Percentiles rank a stretch among this genome's conserved stretches.
phyloP scores from a whole-genome alignment of 2,113 vertebrate genomes.

The Cryptotis parvus region DNA sequence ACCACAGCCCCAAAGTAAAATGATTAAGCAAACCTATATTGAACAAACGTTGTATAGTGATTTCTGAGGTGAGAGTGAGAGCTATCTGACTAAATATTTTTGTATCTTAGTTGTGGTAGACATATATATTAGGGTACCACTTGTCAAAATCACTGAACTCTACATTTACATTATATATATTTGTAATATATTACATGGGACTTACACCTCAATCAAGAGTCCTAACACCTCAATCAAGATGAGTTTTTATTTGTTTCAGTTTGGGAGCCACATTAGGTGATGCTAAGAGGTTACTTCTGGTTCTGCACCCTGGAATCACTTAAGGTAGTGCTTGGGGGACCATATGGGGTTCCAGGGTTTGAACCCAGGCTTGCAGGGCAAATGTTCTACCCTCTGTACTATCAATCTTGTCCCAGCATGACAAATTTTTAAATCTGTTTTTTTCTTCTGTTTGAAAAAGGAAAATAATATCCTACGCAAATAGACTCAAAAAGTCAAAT shows the following conservation, averaged over 20 bases:
- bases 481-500: background rate
- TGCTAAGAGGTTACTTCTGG: too few relatives aligned
- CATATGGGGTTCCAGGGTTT: too few relatives aligned
- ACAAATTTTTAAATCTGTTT: background rate
- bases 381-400: too few relatives aligned
- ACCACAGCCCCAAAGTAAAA: too few relatives aligned
- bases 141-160: conserved; percentile 21
- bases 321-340: too few relatives aligned
- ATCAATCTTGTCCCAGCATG: too few relatives aligned
- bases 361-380: too few relatives aligned
- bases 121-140: background rate
- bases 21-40: background rate
- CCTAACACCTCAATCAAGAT: too few relatives aligned
- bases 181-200: background rate
- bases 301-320: too few relatives aligned
- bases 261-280: too few relatives aligned
- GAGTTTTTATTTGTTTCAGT: background rate
- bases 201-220: background rate
- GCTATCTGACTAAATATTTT: background rate
- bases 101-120: background rate
- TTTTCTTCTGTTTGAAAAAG: background rate
- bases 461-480: background rate
- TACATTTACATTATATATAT: background rate
- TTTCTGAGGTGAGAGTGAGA: background rate
- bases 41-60: background rate